These are phyloP conservation scores for Meteorus colon DNA, from an alignment of 2,888 invertebrate genomes.

Conservation along the genomic window DNA sequence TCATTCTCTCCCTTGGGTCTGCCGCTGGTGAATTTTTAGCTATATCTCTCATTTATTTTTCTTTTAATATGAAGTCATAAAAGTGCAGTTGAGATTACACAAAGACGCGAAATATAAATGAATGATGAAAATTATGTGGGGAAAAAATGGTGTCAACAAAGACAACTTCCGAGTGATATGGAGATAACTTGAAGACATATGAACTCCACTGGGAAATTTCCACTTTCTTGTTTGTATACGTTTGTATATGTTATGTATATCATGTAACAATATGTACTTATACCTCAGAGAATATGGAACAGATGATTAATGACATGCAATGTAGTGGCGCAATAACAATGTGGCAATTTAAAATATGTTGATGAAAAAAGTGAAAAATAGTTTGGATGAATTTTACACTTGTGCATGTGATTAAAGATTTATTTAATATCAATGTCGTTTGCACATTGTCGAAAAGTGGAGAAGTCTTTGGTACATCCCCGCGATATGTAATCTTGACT, in stretches of 20 bases:
- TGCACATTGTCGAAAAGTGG: slow-evolving; percentile 3
- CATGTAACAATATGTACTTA: neutral
- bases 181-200: slow-evolving; percentile 55
- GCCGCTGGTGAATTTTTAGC: neutral
- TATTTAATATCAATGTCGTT: neutral
- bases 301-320: neutral
- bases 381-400: neutral
- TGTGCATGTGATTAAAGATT: neutral
- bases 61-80: neutral
- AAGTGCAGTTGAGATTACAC: neutral
- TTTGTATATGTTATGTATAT: neutral
- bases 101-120: neutral
- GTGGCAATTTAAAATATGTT: neutral
- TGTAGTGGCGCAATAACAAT: neutral
- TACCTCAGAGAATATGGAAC: neutral
- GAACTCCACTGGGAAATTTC: slow-evolving; percentile 65
- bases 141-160: slow-evolving; percentile 14
- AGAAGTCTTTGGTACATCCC: slow-evolving; percentile 11
- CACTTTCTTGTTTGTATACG: slow-evolving; percentile 53
- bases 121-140: neutral
- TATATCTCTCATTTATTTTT: neutral
- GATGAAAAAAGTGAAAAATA: neutral
- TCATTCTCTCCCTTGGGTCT: neutral
- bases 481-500: slow-evolving; percentile 33
- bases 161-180: slow-evolving; percentile 39